Evolutionary conservation across 2,113 vertebrate genomes (phyloP), one percentile per base, ranked within the genome.

Genomic region (Gnathochromis pfefferi): DNA sequence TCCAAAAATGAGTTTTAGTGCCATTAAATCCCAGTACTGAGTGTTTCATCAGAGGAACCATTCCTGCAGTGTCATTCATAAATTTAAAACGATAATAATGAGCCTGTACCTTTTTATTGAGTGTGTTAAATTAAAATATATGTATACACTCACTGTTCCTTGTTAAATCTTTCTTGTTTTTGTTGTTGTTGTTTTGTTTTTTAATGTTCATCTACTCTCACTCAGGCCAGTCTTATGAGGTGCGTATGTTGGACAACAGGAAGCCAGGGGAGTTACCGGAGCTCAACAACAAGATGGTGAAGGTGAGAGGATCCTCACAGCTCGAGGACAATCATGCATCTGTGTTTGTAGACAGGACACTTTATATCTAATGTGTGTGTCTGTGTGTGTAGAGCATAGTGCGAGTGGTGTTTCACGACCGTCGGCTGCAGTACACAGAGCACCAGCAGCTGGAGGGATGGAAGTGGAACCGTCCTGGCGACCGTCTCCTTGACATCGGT

Each of bases 361-460:
- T 79, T 82, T 19, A 53, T 86, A 28, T 21, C 33, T 81, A 33
- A 85, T 21, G 5, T 82, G 53, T 70, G 70, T 86, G 51, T 88
- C 17, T 90, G 7, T 91, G 63, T 88, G 57, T 78, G 57, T 14
- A 96, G 96, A 96, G 96, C 87, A 95, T 63, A 19, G 89, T 93
- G 23, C 86, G 95, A 33, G 99, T 99, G 58, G 98, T 99, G 65
- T 99, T 99, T 82, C 99, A 99, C 0, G 99, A 99, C 95, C 97
- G 98, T n/a, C 96, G 99, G 6, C 96, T 99, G 53, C 99, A 99
- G 85, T 99, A 99, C 95, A 98, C 98, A 0, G 99, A 99, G 91
- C 99, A 99, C 88, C 99, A 99, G 92, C 99, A 99, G 95, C 96
- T 99, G 87, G 99, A 99, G 92, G 98, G 99, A 90, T 99, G 99